Evolutionary conservation across 2,888 invertebrate species (phyloP).

Genomic region (Macropis europaea): DNA sequence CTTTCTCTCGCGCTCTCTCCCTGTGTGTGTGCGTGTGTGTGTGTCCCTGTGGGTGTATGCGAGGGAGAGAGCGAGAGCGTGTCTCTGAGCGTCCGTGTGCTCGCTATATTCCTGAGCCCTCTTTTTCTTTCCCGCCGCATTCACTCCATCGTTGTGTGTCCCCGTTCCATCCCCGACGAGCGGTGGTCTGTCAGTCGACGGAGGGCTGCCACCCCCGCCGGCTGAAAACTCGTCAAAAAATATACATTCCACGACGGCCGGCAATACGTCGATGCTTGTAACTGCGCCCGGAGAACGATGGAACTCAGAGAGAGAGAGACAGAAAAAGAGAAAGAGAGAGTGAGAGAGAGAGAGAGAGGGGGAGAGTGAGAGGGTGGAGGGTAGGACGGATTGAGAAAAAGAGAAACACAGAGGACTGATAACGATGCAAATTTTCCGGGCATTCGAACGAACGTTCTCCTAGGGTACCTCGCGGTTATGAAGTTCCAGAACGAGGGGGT

Average conservation of each 20-base stretch:
- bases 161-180: conserved; percentile 48
- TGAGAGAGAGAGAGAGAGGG: not conserved
- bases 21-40: conserved; percentile 13
- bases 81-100: conserved; percentile 11
- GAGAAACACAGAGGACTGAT: conserved; percentile 33
- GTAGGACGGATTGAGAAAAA: conserved; percentile 11
- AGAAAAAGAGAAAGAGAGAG: not conserved
- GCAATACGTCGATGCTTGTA: conserved; percentile 55
- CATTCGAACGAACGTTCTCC: conserved; percentile 38
- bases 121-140: conserved; percentile 68
- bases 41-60: conserved; percentile 14
- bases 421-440: conserved; percentile 56
- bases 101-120: conserved; percentile 52
- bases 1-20: conserved; percentile 17
- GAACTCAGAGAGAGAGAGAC: conserved; percentile 11
- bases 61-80: too few species aligned
- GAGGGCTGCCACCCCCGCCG: conserved; percentile 43
- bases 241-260: conserved; percentile 58
- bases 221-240: conserved; percentile 66
- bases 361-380: not conserved
- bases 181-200: conserved; percentile 54
- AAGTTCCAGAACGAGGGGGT: conserved; percentile 20
- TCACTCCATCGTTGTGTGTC: conserved; percentile 65
- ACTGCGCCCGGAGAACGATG: too few species aligned
- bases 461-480: conserved; percentile 36